Conservation (phyloP, 2,113 vertebrate genomes). For the Ceratotherium simum region DNA sequence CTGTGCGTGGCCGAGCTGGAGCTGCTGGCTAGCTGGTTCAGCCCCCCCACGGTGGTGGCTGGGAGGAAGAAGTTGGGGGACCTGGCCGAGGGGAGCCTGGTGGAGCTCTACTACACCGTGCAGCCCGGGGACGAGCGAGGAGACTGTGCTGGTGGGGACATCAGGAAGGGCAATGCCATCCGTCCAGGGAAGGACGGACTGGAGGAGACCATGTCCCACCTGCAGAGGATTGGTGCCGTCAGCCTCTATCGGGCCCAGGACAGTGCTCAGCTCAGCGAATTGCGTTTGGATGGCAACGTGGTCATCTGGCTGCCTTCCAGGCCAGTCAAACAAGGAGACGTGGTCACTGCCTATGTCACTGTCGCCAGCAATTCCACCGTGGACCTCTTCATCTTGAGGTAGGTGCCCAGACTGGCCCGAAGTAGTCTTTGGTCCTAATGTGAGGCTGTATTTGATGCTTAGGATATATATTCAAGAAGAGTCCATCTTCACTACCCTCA, state of each 20-base stretch:
- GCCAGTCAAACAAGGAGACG: conserved; percentile 93
- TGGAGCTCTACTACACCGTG: conserved; percentile 96
- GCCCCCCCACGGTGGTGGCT: conserved; percentile 85
- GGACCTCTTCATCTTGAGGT: conserved; percentile 97
- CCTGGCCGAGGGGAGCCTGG: conserved; percentile 88
- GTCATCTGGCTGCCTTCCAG: conserved; percentile 92
- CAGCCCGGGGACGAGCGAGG: conserved; percentile 86
- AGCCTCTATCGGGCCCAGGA: conserved; percentile 88
- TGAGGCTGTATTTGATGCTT: too few relatives aligned
- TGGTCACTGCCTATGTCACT: conserved; percentile 91
- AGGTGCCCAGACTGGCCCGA: background rate
- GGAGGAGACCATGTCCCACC: conserved; percentile 87
- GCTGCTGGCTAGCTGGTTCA: conserved; percentile 94
- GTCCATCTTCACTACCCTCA: rapidly evolving
- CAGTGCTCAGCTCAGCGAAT: conserved; percentile 88
- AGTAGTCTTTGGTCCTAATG: rapidly evolving
- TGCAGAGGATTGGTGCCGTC: conserved; percentile 92
- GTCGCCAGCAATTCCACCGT: conserved; percentile 91
- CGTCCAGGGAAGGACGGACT: conserved; percentile 90
- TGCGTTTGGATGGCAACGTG: conserved; percentile 92
- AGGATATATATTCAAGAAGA: too few relatives aligned
- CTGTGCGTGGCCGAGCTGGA: conserved; percentile 95
- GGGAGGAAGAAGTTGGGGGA: conserved; percentile 89
- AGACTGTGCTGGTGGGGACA: conserved; percentile 90
- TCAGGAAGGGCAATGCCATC: conserved; percentile 90